Percentiles rank a stretch among this genome's conserved stretches.
Conservation (phyloP, 2,797 vertebrate species). For the Phalloptychus januarius region DNA sequence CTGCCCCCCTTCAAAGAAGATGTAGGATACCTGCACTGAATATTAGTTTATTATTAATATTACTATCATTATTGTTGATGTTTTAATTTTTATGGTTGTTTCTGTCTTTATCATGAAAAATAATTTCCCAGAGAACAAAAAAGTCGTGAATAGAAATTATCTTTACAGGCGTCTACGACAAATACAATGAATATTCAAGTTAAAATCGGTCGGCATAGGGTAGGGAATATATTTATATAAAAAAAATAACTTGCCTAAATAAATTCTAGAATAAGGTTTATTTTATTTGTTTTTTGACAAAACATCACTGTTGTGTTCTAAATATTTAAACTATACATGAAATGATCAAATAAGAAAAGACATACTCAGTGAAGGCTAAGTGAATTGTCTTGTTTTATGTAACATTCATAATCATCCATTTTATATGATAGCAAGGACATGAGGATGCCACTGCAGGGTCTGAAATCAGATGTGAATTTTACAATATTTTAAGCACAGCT, state of each 20-base stretch:
- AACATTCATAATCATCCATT: conserved; percentile 6
- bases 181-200: too few species aligned
- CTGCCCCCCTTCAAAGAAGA: too few species aligned
- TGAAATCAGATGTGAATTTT: not conserved
- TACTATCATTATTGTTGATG: too few species aligned
- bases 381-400: conserved; percentile 6
- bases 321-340: not conserved
- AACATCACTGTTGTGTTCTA: not conserved
- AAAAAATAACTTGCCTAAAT: too few species aligned
- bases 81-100: too few species aligned
- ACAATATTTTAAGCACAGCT: not conserved
- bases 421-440: not conserved
- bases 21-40: too few species aligned
- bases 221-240: not conserved
- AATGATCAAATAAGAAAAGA: conserved; percentile 1
- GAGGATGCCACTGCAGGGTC: not conserved
- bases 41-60: too few species aligned
- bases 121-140: too few species aligned
- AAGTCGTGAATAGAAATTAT: too few species aligned
- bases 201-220: too few species aligned
- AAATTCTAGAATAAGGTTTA: not conserved
- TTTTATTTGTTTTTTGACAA: not conserved
- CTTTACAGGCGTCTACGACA: too few species aligned
- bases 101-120: too few species aligned
- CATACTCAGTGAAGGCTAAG: conserved; percentile 1